Base-by-base conservation (phyloP, 2,797 vertebrate species). In the Takifugu rubripes region DNA sequence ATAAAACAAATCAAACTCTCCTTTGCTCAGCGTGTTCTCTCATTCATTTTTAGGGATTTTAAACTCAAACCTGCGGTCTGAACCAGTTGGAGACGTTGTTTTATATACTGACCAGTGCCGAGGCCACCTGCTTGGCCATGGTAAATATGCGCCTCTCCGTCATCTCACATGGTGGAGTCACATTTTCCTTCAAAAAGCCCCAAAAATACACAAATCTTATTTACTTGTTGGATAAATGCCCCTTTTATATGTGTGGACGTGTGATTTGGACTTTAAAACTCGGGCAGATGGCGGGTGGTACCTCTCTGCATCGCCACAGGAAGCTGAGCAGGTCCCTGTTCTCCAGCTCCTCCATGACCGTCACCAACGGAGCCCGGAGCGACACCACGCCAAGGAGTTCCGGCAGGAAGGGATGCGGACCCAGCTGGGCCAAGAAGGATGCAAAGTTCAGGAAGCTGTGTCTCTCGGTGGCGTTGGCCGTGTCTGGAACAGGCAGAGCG, bases 101-200 rank as follows among this genome's bases (percentile, higher is more conserved):
- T 49, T 49, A 14, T 17, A 43, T 56, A 26, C 93, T 90, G 85
- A 98, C 96, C 94, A 98, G 83, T 15, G 94, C 96, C 51, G 90
- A 90, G 45, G 92, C 91, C 76, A 97, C 92, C 67, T 98, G 94
- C 46, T 77, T 89, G 52, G 93, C 94, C 67, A 96, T 89, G 48
- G 89, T 92, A 65, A 94, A 96, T 6, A 98, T 90, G 49, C 89
- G 87, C 59, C 85, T 93, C 76, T 98, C 96, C 1, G 94, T 96
- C 77, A 98, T 88, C 61, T 95, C 93, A 70, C 90, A 93, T 0
- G 91, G 92, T 58, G 90, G 61, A 26, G 90, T 87, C 65, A 83
- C 72, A 11, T 78, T 74, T 54, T 94, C 93, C 96, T 98, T 67
- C 47, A 43, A 36, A 45, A 21, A 5, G 21, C 21, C 21, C 21